phyloP scores from a whole-genome alignment of 2,797 vertebrate species.

The Lateolabrax maculatus region DNA sequence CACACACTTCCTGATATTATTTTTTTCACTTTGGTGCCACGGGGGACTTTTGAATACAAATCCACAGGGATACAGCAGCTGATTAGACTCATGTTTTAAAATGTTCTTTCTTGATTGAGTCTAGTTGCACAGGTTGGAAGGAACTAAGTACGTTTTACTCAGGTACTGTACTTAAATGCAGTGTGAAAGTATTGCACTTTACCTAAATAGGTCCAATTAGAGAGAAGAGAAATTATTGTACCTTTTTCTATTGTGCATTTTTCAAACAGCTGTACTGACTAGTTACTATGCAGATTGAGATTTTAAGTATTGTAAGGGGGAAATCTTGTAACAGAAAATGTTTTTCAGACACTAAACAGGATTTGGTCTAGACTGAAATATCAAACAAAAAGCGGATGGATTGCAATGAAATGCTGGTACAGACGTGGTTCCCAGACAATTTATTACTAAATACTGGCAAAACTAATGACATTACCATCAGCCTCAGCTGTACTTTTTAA shows the following conservation, averaged over 20 bases:
- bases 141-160: no score
- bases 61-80: not conserved
- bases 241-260: not conserved
- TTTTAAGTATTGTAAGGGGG: not conserved
- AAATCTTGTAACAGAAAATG: not conserved
- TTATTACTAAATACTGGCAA: not conserved
- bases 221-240: not conserved
- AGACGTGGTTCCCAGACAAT: not conserved
- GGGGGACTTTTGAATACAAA: slow-evolving; percentile 22
- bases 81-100: not conserved
- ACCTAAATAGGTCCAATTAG: not conserved
- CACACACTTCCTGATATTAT: slow-evolving; percentile 62
- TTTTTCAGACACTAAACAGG: not conserved
- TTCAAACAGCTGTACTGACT: not conserved
- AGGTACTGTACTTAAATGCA: not conserved
- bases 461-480: not conserved
- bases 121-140: not conserved
- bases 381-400: not conserved
- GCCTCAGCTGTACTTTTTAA: not conserved
- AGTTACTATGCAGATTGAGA: not conserved
- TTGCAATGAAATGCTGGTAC: no score
- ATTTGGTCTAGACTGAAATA: not conserved
- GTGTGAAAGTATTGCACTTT: not conserved
- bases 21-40: not conserved
- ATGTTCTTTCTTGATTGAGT: not conserved